Percentiles rank a stretch among this genome's conserved stretches.
Conservation (phyloP, 2,797 vertebrate genomes). For the Sandelia bainsii region DNA sequence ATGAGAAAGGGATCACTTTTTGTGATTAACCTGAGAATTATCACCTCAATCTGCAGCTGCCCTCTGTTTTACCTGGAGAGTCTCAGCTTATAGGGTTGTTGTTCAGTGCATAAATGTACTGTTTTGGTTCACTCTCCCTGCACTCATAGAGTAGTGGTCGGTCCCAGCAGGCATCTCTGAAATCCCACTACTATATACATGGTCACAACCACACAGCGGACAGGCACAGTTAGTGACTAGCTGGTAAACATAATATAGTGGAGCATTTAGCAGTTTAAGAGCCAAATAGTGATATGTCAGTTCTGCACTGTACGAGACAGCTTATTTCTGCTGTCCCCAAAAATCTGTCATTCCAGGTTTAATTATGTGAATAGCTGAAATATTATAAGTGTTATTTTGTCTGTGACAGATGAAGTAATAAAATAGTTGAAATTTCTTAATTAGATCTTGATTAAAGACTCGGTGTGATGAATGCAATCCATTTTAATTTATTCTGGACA, state of each 20-base stretch:
- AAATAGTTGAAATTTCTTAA: no score
- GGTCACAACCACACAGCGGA: not conserved
- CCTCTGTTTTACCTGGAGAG: not conserved
- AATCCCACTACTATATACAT: not conserved
- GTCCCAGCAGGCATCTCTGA: not conserved
- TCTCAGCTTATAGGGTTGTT: not conserved
- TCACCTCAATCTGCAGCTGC: not conserved
- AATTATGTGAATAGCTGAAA: not conserved
- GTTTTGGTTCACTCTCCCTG: not conserved
- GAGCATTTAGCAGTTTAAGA: not conserved
- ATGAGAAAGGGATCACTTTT: not conserved
- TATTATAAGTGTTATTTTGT: no score
- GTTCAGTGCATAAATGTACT: not conserved
- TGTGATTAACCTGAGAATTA: not conserved
- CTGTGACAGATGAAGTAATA: no score
- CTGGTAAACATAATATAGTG: not conserved
- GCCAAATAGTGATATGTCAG: not conserved
- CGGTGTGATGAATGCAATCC: not conserved
- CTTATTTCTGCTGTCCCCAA: no score
- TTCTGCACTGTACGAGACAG: no score
- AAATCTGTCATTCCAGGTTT: no score
- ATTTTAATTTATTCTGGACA: not conserved
- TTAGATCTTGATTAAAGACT: no score
- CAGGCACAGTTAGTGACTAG: not conserved
- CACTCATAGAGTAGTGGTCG: no score